A percentile compares a stretch with the other conserved stretches of the same genome.
These are phyloP conservation scores for Ptychadena robeensis DNA, from an alignment of 2,797 vertebrate genomes.

Conservation along the genomic window DNA sequence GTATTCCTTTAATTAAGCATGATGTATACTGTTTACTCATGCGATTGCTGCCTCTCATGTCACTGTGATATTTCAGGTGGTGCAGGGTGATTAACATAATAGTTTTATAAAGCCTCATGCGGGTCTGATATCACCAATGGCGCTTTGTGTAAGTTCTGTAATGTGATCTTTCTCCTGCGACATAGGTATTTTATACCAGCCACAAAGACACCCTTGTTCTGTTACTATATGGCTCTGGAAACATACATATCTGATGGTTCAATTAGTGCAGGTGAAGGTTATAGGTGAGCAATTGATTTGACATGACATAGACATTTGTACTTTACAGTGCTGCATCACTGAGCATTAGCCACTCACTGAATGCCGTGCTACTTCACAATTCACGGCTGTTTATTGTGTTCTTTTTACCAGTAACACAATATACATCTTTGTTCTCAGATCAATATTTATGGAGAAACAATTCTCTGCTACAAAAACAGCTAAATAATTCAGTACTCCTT, in stretches of 20 bases:
- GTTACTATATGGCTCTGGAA: neutral
- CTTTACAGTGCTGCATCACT: neutral
- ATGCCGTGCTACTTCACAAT: neutral
- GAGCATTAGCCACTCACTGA: neutral
- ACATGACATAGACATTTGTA: neutral
- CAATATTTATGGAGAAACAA: neutral
- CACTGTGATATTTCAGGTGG: too few relatives aligned
- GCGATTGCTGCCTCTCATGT: neutral
- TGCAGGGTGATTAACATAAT: too few relatives aligned
- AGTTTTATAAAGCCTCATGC: too few relatives aligned
- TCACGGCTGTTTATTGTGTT: neutral
- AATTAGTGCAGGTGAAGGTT: slow-evolving; percentile 9
- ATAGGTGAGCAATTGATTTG: too few relatives aligned
- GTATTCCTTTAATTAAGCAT: neutral
- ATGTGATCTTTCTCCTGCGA: slow-evolving; percentile 1
- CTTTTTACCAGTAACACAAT: neutral
- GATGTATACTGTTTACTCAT: too few relatives aligned
- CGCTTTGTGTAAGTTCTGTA: neutral
- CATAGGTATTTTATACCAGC: slow-evolving; percentile 8
- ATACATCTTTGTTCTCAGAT: neutral
- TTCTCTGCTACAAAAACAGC: neutral
- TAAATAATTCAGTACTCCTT: neutral
- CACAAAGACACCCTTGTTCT: slow-evolving; percentile 30
- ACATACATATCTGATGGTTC: neutral
- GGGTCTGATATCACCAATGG: neutral